Conservation (phyloP, 2,888 invertebrate species). For the Pyrochroa serraticornis region DNA sequence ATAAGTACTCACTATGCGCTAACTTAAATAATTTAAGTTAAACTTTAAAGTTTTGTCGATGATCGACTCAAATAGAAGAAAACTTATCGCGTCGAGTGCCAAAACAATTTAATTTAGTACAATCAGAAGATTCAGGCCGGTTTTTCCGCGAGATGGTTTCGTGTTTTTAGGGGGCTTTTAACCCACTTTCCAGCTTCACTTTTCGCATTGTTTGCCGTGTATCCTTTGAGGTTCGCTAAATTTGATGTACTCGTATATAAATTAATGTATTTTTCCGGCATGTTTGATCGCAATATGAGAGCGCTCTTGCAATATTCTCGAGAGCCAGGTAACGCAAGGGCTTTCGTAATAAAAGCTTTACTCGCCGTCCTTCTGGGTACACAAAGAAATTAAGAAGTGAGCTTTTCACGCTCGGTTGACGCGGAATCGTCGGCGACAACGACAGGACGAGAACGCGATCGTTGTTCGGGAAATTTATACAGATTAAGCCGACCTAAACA, state of each 20-base stretch:
- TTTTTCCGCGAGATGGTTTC: too few relatives aligned
- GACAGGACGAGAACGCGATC: neutral
- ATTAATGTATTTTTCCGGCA: neutral
- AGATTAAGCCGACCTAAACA: conserved; percentile 34
- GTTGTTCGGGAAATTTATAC: conserved; percentile 18
- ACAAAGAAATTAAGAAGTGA: conserved; percentile 25
- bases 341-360: conserved; percentile 7
- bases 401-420: conserved; percentile 18
- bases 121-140: too few relatives aligned
- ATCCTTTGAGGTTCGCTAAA: neutral
- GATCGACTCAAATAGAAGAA: too few relatives aligned
- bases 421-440: conserved; percentile 15
- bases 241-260: neutral
- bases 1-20: too few relatives aligned
- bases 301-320: neutral
- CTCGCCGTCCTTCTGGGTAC: conserved; percentile 7
- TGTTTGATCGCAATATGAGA: neutral
- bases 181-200: too few relatives aligned
- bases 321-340: neutral
- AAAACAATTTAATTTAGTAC: too few relatives aligned
- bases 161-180: too few relatives aligned
- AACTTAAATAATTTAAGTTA: too few relatives aligned
- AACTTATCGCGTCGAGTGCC: too few relatives aligned
- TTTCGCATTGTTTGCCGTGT: neutral
- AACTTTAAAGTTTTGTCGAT: too few relatives aligned